phyloP scores from a whole-genome alignment of 2,113 vertebrate species.

The Rallus limicola region DNA sequence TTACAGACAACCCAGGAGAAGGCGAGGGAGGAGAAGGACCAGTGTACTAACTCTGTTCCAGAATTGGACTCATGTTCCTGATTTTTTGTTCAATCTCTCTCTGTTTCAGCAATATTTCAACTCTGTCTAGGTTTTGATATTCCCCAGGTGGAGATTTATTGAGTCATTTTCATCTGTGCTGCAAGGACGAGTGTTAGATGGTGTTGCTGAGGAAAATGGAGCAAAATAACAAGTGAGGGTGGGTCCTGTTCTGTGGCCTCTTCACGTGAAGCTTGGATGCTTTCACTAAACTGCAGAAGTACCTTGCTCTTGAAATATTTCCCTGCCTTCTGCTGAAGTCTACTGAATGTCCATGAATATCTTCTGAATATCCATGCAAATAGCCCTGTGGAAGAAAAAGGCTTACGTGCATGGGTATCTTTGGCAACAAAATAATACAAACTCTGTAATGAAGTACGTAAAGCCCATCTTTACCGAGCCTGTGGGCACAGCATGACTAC shows the following conservation, averaged over 20 bases:
- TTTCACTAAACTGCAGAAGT: neutral
- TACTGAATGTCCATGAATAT: neutral
- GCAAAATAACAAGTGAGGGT: neutral
- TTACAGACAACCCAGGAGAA: neutral
- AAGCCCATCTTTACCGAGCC: neutral
- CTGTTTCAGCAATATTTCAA: neutral
- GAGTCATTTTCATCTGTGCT: neutral
- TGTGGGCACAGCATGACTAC: neutral
- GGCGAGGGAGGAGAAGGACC: neutral
- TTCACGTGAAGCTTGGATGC: neutral
- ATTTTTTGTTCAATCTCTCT: neutral
- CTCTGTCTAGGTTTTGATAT: conserved; percentile 21
- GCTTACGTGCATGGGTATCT: neutral
- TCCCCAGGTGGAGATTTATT: neutral
- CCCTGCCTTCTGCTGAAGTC: neutral
- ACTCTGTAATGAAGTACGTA: neutral
- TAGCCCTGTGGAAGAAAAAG: neutral
- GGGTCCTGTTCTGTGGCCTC: neutral
- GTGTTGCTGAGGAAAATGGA: neutral
- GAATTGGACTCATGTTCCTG: neutral
- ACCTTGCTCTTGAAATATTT: neutral
- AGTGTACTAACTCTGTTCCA: neutral
- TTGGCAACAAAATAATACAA: neutral
- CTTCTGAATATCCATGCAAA: neutral
- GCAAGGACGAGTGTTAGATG: neutral